Base-by-base conservation (phyloP, 35 echinoderm and acorn worm genomes). In the Acanthaster planci region DNA sequence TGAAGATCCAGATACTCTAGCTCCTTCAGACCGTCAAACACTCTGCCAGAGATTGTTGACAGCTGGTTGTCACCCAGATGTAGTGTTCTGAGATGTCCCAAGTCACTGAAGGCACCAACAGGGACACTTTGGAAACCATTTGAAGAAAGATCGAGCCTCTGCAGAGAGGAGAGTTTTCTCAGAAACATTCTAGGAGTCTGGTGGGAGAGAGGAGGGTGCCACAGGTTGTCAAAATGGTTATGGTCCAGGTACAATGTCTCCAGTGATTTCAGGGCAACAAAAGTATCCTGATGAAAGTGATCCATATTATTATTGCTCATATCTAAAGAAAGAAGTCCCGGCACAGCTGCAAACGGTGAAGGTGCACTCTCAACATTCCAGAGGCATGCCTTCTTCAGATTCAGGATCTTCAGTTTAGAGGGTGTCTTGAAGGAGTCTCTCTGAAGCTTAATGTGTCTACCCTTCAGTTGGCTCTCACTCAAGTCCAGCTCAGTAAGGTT, bases 221-320 rank as follows among this genome's bases (percentile, higher is more conserved):
- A 97, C 39, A 89, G 17, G 30, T 81, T 55, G 27, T 88, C 60
- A 2, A 97, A 60, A 31, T 91, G 91, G 58, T 97, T 97, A 39
- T 97, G 93, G 38, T 97, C 89, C 2, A 97, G 38, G 67, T 97
- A 97, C 37, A 97, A 39, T 18, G 86, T 91, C 40, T 92, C 80
- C 2, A 97, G 77, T 8, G 31, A 51, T 22, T 14, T 18, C 22
- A 97, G 80, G 39, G 38, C 19, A 23, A 75, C 80, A 60, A 97
- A 89, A 5, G 89, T 81, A 77, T 92, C 80, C 8, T 47, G 27
- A 16, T 82, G 58, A 39, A 86, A 16, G 39, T 35, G 27, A 67
- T 75, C 55, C 82, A 97, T 81, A 40, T 86, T 92, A 67, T 97
- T 97, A 60, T 97, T 97, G 67, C 93, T 97, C n/a, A 97, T 40